Conservation (phyloP, 1,140 invertebrate genomes). For the Drosophila rhopaloa region DNA sequence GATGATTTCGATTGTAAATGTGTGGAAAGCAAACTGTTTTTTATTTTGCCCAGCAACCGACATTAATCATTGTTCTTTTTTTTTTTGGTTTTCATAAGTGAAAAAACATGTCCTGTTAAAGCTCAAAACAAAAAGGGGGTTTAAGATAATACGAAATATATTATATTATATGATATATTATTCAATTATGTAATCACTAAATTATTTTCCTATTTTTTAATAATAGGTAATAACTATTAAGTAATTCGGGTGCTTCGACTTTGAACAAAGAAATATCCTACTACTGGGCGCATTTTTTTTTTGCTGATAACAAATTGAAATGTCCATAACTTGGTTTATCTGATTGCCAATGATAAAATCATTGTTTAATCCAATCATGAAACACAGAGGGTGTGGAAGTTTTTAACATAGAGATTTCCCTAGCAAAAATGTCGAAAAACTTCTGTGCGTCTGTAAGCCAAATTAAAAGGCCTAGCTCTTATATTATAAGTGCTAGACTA, state of each 20-base stretch:
- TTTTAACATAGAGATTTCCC: not conserved
- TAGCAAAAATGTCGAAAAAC: slow-evolving; percentile 1
- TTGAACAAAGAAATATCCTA: slow-evolving; percentile 2
- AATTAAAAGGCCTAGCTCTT: not conserved
- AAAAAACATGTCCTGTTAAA: slow-evolving; percentile 25
- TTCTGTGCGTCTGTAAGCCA: not conserved
- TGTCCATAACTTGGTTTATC: slow-evolving; percentile 3
- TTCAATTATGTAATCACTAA: slow-evolving; percentile 3
- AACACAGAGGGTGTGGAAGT: not conserved
- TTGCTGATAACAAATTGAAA: slow-evolving; percentile 6
- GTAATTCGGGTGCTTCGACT: slow-evolving; percentile 7
- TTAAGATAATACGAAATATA: slow-evolving; percentile 13
- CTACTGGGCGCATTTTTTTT: slow-evolving; percentile 1
- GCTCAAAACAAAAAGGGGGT: slow-evolving; percentile 3
- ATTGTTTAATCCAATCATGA: slow-evolving; percentile 3
- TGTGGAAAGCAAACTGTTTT: slow-evolving; percentile 8
- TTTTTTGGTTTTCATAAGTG: slow-evolving; percentile 13
- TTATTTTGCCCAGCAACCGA: not conserved
- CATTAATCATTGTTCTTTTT: not conserved
- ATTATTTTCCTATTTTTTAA: slow-evolving; percentile 6
- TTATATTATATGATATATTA: slow-evolving; percentile 14
- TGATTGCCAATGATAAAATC: slow-evolving; percentile 11
- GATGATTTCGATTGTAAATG: slow-evolving; percentile 21
- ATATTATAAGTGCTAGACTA: slow-evolving; percentile 3
- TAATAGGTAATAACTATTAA: slow-evolving; percentile 13